Percentiles rank a stretch among this genome's conserved stretches.
phyloP scores from a whole-genome alignment of 1,140 invertebrate species.

The Lepidurus packardi region DNA sequence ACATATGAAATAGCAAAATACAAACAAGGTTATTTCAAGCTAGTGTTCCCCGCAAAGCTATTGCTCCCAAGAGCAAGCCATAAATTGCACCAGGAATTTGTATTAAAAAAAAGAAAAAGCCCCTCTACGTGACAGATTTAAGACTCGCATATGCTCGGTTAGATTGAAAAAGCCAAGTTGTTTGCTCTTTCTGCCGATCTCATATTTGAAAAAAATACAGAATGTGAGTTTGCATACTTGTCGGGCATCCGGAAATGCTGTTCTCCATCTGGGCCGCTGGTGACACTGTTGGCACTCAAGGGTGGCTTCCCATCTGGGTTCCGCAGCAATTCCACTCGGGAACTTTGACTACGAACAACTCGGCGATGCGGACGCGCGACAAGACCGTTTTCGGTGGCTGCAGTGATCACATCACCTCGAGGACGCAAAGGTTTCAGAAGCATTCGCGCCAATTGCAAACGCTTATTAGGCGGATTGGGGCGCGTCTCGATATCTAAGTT shows the following conservation, averaged over 20 bases:
- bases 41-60: no score
- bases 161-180: no score
- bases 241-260: constrained; percentile 32
- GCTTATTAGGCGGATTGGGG: not conserved
- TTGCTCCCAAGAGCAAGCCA: no score
- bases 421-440: not conserved
- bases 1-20: not conserved
- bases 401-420: not conserved
- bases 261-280: constrained; percentile 29
- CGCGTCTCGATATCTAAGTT: not conserved
- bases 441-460: not conserved
- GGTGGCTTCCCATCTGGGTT: constrained; percentile 24
- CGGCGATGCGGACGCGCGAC: constrained; percentile 27
- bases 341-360: constrained; percentile 34
- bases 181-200: not conserved
- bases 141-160: no score
- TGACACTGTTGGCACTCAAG: constrained; percentile 30
- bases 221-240: constrained; percentile 12
- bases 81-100: no score
- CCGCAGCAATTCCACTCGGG: constrained; percentile 32
- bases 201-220: not conserved
- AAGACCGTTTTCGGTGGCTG: not conserved
- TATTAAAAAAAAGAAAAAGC: no score
- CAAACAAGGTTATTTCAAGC: no score
- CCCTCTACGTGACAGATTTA: no score